A percentile compares a stretch with the other conserved stretches of the same genome.
Evolutionary conservation across 2,888 invertebrate species (phyloP).

Genomic region (Sinodicranocentrus sp.): DNA sequence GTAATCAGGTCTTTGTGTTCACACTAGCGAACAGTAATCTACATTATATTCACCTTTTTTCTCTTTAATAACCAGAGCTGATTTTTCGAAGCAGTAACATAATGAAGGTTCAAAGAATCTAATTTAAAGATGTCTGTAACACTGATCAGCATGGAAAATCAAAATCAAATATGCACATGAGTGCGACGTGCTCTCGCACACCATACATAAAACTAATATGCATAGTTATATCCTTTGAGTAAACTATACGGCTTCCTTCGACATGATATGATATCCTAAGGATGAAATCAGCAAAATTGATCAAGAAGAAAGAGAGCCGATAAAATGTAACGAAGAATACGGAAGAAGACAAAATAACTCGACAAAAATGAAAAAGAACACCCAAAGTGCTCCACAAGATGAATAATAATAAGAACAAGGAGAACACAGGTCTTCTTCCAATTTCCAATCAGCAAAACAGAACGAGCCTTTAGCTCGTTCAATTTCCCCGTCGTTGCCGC

Average conservation of each 20-base stretch:
- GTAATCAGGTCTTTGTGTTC: slow-evolving; percentile 45
- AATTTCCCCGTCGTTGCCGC: slow-evolving; percentile 47
- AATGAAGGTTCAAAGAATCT: slow-evolving; percentile 24
- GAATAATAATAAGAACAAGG: slow-evolving; percentile 69
- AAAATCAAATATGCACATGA: too few relatives aligned
- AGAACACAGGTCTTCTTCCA: slow-evolving; percentile 59
- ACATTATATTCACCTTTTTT: slow-evolving; percentile 15
- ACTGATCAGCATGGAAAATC: slow-evolving; percentile 7
- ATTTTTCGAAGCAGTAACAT: slow-evolving; percentile 35
- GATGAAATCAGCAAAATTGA: slow-evolving; percentile 61
- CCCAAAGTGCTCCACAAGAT: slow-evolving; percentile 70
- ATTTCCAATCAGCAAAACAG: slow-evolving; percentile 66
- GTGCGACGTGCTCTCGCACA: too few relatives aligned
- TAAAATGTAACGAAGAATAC: slow-evolving; percentile 63
- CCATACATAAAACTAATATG: not conserved
- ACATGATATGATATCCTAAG: too few relatives aligned
- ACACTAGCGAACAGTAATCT: slow-evolving; percentile 35
- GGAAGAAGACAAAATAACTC: slow-evolving; percentile 62
- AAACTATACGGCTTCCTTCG: slow-evolving; percentile 1
- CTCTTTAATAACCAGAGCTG: slow-evolving; percentile 25
- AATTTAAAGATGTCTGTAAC: not conserved
- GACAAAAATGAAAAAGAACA: slow-evolving; percentile 51
- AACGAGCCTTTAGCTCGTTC: slow-evolving; percentile 36
- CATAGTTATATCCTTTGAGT: not conserved
- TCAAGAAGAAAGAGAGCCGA: slow-evolving; percentile 52